Evolutionary conservation across 2,113 vertebrate genomes (phyloP), one percentile per base, ranked within the genome.

Genomic region (Melanerpes aurifrons): DNA sequence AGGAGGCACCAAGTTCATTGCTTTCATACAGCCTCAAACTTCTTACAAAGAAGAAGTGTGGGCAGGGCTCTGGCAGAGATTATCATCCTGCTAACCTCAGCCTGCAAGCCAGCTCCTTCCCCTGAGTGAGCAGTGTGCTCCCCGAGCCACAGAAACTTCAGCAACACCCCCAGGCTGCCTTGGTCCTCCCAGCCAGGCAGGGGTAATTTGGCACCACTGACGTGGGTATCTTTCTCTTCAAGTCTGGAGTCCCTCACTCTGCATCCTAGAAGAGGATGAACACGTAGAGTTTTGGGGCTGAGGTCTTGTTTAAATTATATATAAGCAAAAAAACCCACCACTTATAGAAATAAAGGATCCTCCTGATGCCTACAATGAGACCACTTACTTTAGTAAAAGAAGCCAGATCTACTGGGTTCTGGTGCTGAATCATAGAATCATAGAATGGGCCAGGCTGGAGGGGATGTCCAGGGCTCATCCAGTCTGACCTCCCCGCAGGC

Each of bases 141-240:
- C 31, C 1, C 22, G 56, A 69, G 66, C 72, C 45, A 31, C 1
- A 0, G 79, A 35, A 54, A 57, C 24, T 57, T 57, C 31, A 62
- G 66, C 57, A 70, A 4, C 22, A 18, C 3, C 1, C 53, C 12
- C 6, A 21, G 1, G 0, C 62, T 58, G 28, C 40, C 32, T 28
- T 31, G 19, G 8, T 35, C 59, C 73, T n/a, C 31, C 29, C 24
- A 16, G 40, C 43, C 12, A 25, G n/a, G 8, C 11, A 64, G 40
- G 4, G 2, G 25, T 2, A 12, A 8, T 18, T 70, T 22, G 18
- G 16, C 20, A 8, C 9, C 26, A 1, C 15, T 53, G 19, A 11
- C 25, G 16, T 45, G 16, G 35, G 9, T 18, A 7, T 45, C 32
- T 48, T 22, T 58, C 19, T 50, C n/a, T 61, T 12, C 4, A n/a